Percentiles rank a stretch among this genome's conserved stretches.
Conservation (phyloP, 92 coral and sea anemone genomes). For the Porites divaricata region DNA sequence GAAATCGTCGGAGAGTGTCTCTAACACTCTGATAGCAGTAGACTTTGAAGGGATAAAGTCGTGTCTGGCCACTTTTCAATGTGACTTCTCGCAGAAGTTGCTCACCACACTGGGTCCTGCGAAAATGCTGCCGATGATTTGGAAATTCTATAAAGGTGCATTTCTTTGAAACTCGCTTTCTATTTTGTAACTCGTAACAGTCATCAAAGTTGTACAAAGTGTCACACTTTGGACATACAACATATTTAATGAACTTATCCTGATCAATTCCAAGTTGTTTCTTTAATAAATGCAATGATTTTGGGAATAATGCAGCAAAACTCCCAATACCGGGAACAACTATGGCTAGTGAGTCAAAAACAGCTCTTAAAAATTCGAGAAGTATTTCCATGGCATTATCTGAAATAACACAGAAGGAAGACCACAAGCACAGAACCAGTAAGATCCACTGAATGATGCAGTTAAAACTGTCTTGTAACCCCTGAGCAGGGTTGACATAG, state of each 20-base stretch:
- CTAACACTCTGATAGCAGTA: constrained; percentile 68
- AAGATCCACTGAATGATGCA: constrained; percentile 55
- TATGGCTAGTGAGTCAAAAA: constrained; percentile 51
- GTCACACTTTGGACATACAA: constrained; percentile 66
- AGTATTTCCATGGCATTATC: constrained; percentile 77
- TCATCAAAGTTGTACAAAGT: constrained; percentile 68
- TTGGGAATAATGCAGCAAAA: constrained; percentile 35
- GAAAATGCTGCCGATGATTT: constrained; percentile 63
- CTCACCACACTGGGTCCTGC: constrained; percentile 60
- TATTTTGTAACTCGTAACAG: constrained; percentile 27
- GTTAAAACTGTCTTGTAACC: constrained; percentile 6
- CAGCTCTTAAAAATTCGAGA: constrained; percentile 38
- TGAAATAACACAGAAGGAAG: constrained; percentile 72
- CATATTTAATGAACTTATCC: constrained; percentile 69
- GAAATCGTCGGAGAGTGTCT: constrained; percentile 39
- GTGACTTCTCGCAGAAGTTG: constrained; percentile 59
- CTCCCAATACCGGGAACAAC: constrained; percentile 49
- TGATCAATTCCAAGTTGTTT: constrained; percentile 61
- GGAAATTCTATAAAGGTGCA: constrained; percentile 52
- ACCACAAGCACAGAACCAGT: constrained; percentile 70
- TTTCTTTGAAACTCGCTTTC: constrained; percentile 37
- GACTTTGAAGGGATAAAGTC: constrained; percentile 62
- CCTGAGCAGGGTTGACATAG: constrained; percentile 23
- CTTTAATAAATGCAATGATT: constrained; percentile 48
- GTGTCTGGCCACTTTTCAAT: constrained; percentile 50